These are phyloP conservation scores for Pagetopsis macropterus DNA, from an alignment of 2,797 vertebrate species.

Conservation along the genomic window DNA sequence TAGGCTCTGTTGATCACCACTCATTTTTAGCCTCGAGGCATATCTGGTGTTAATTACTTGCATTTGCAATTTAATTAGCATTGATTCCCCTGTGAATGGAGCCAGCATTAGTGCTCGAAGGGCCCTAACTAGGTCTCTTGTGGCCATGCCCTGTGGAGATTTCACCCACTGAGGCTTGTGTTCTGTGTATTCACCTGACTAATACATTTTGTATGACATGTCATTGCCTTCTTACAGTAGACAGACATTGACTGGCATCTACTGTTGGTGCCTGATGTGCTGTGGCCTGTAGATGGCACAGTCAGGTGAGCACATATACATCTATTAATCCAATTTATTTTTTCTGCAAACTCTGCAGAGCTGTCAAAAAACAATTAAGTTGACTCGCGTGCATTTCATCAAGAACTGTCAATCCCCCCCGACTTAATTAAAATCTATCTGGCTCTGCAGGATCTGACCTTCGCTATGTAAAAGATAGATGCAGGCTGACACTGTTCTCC, in stretches of 20 bases:
- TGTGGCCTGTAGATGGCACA: conserved; percentile 33
- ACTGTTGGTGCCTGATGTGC: conserved; percentile 25
- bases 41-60: conserved; percentile 79
- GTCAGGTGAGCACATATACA: conserved; percentile 58
- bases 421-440: conserved; percentile 81
- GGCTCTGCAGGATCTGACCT: conserved; percentile 78
- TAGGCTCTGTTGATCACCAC: conserved; percentile 50
- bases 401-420: conserved; percentile 80
- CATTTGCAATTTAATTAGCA: conserved; percentile 80
- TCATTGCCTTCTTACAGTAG: conserved; percentile 14
- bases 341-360: conserved; percentile 80
- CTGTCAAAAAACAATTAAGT: conserved; percentile 86
- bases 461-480: conserved; percentile 79
- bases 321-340: conserved; percentile 81
- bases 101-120: conserved; percentile 57
- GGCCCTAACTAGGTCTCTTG: conserved; percentile 44
- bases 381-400: conserved; percentile 82
- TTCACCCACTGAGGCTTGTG: conserved; percentile 29
- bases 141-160: conserved; percentile 46
- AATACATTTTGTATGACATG: conserved; percentile 19
- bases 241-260: conserved; percentile 39
- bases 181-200: conserved; percentile 24
- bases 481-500: conserved; percentile 44
- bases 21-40: conserved; percentile 61
- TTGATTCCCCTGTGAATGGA: conserved; percentile 68